These are phyloP conservation scores for Catocala fraxini DNA, from an alignment of 2,888 invertebrate species.

Conservation along the genomic window DNA sequence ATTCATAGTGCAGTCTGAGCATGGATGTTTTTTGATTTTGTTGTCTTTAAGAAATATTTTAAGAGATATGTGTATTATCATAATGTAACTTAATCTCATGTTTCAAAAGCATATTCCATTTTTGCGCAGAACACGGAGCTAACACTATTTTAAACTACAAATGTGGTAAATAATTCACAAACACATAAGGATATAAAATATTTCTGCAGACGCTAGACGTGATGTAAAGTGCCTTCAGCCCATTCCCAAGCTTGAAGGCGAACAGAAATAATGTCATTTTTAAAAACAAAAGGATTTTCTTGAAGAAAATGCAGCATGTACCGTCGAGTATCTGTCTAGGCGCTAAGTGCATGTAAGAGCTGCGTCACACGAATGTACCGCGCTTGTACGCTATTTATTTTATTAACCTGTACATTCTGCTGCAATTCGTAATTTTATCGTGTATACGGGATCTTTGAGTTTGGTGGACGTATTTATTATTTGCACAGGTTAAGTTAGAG, in stretches of 20 bases:
- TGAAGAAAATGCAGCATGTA: conserved; percentile 44
- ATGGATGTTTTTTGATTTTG: too few relatives aligned
- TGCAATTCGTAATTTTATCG: too few relatives aligned
- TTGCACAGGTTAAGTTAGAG: too few relatives aligned
- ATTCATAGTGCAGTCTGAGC: too few relatives aligned
- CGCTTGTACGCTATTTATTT: conserved; percentile 1
- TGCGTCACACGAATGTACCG: conserved; percentile 26
- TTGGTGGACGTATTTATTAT: too few relatives aligned
- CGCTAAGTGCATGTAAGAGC: conserved; percentile 49
- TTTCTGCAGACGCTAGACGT: conserved; percentile 22
- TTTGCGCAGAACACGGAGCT: too few relatives aligned
- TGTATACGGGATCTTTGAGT: too few relatives aligned
- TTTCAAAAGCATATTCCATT: too few relatives aligned
- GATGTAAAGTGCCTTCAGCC: conserved; percentile 37
- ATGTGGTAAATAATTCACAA: conserved; percentile 5
- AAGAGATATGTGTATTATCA: too few relatives aligned
- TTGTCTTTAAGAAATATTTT: too few relatives aligned
- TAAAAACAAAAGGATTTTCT: conserved; percentile 51
- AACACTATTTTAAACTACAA: not conserved
- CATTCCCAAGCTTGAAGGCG: conserved; percentile 21
- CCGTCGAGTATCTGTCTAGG: conserved; percentile 45
- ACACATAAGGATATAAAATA: conserved; percentile 20
- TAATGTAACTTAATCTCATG: too few relatives aligned
- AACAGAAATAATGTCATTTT: conserved; percentile 49
- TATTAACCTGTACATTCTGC: not conserved